Evolutionary conservation across 2,888 invertebrate genomes (phyloP).

Genomic region (Scaptodrosophila latifasciaeformis): DNA sequence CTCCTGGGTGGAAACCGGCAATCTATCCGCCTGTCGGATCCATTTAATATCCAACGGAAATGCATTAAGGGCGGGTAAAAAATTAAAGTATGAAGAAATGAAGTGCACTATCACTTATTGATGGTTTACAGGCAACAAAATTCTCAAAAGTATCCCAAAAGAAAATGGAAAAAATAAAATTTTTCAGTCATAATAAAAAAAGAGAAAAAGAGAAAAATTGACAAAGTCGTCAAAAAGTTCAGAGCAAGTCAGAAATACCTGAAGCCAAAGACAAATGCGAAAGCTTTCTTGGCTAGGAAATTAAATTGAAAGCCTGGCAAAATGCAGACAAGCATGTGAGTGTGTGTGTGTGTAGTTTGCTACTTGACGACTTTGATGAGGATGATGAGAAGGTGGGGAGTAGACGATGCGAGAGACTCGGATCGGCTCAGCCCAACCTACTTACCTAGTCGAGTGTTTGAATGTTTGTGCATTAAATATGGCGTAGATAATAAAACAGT

Average conservation of each 20-base stretch:
- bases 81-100: conserved; percentile 4
- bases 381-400: not conserved
- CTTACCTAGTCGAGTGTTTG: conserved; percentile 69
- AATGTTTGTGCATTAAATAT: conserved; percentile 67
- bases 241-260: not conserved
- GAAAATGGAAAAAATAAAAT: conserved; percentile 11
- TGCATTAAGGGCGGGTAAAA: conserved; percentile 27
- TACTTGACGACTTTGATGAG: conserved; percentile 3
- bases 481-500: conserved; percentile 62
- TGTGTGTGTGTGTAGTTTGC: conserved; percentile 3
- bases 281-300: conserved; percentile 43
- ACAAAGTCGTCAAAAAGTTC: not conserved
- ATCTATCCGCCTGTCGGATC: too few species aligned
- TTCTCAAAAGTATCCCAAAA: conserved; percentile 32
- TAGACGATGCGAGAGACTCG: conserved; percentile 17
- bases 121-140: conserved; percentile 42
- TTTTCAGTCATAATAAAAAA: not conserved
- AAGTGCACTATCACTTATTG: conserved; percentile 47
- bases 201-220: conserved; percentile 23
- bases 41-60: not conserved
- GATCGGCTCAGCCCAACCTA: conserved; percentile 51
- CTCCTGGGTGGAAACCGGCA: too few species aligned
- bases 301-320: conserved; percentile 65
- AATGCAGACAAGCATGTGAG: conserved; percentile 12
- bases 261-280: not conserved